Conservation (phyloP, 2,797 vertebrate species). For the Lophotriccus pileatus region DNA sequence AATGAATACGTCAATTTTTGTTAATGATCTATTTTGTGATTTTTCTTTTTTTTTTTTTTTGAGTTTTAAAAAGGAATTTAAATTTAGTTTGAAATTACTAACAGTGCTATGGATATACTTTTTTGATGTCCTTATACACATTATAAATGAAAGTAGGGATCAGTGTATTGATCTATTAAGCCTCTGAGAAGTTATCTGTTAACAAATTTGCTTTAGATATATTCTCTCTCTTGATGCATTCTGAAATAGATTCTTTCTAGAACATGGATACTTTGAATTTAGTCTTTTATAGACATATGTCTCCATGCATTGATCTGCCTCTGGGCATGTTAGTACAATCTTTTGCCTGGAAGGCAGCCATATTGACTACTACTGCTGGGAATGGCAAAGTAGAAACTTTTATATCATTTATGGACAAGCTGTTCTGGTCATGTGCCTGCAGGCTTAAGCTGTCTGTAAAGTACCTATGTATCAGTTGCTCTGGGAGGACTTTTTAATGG, state of each 20-base stretch:
- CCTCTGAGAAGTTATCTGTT: background rate
- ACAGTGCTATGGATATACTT: background rate
- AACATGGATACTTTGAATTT: background rate
- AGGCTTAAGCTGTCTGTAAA: background rate
- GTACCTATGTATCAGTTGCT: background rate
- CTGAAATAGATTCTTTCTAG: background rate
- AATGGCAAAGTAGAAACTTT: background rate
- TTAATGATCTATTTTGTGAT: background rate
- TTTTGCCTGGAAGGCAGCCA: background rate
- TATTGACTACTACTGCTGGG: background rate
- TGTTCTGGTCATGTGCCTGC: background rate
- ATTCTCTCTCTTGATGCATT: background rate
- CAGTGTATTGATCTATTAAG: background rate
- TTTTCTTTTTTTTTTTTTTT: background rate
- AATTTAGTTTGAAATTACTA: background rate
- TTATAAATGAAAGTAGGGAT: background rate
- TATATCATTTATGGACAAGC: background rate
- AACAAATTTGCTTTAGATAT: background rate
- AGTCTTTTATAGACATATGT: background rate
- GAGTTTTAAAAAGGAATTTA: background rate
- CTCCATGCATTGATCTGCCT: background rate
- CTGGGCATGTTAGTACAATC: background rate
- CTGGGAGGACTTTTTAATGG: background rate
- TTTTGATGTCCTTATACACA: background rate
- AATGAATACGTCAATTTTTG: background rate